These are phyloP conservation scores for Sebastes alutus DNA, from an alignment of 2,797 vertebrate genomes.

Conservation along the genomic window DNA sequence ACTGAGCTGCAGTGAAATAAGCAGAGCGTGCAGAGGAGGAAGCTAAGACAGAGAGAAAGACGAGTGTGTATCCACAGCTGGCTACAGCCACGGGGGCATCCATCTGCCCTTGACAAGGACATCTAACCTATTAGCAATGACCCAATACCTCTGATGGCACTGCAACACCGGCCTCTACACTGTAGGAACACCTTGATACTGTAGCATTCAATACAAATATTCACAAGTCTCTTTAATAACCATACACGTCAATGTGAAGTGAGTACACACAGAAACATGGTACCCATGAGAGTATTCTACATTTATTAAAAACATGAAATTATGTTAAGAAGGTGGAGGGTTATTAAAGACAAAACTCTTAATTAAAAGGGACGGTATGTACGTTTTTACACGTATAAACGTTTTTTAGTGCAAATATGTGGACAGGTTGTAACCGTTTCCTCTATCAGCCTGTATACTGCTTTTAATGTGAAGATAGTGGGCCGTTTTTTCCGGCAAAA, in stretches of 20 bases:
- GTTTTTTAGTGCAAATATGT: too few species aligned
- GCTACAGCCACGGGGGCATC: constrained; percentile 45
- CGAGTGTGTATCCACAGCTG: constrained; percentile 38
- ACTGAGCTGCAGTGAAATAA: not conserved
- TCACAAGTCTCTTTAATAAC: not conserved
- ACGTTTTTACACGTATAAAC: too few species aligned
- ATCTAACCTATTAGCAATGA: constrained; percentile 51
- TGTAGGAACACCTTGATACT: not conserved
- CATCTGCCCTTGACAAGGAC: constrained; percentile 48
- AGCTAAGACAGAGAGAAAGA: not conserved
- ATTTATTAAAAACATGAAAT: not conserved
- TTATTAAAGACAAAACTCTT: not conserved
- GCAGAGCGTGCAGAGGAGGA: not conserved
- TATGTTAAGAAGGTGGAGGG: not conserved
- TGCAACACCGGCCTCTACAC: not conserved
- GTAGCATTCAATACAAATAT: not conserved
- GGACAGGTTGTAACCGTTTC: too few species aligned
- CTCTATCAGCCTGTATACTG: too few species aligned
- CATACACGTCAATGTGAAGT: not conserved
- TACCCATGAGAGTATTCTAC: not conserved
- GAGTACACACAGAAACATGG: not conserved
- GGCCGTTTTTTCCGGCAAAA: too few species aligned
- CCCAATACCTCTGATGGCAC: constrained; percentile 40
- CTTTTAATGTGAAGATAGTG: too few species aligned
- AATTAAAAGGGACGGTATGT: not conserved